phyloP scores from a whole-genome alignment of 92 coral and sea anemone species.

The Porites cylindrica region DNA sequence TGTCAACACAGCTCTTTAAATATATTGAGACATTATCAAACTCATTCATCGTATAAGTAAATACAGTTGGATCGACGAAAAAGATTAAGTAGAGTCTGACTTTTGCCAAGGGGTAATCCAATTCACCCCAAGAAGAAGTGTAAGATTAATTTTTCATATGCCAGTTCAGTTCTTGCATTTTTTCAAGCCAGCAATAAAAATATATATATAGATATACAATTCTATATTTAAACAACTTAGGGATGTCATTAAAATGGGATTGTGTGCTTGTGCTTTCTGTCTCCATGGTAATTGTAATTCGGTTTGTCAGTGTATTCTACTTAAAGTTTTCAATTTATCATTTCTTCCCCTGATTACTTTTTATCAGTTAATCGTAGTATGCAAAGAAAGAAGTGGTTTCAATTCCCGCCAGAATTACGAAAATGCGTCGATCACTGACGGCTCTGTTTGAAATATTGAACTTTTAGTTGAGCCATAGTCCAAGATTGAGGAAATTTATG shows the following conservation, averaged over 20 bases:
- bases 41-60: background rate
- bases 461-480: background rate
- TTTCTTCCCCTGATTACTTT: background rate
- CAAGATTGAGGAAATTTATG: background rate
- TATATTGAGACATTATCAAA: background rate
- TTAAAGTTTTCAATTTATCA: background rate
- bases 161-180: background rate
- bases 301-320: background rate
- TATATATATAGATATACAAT: too few species aligned
- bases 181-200: background rate
- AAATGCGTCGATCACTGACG: too few species aligned
- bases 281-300: background rate
- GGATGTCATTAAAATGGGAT: background rate
- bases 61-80: constrained; percentile 1
- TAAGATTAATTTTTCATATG: too few species aligned
- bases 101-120: background rate
- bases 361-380: background rate
- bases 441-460: background rate
- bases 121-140: background rate
- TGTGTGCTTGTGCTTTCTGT: background rate
- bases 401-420: too few species aligned
- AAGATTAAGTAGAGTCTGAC: background rate
- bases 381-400: background rate
- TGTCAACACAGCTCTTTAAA: constrained; percentile 24
- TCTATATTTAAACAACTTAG: too few species aligned